Evolutionary conservation across 2,113 vertebrate species (phyloP), one percentile per base, ranked within the genome.

Genomic region (Columba livia): DNA sequence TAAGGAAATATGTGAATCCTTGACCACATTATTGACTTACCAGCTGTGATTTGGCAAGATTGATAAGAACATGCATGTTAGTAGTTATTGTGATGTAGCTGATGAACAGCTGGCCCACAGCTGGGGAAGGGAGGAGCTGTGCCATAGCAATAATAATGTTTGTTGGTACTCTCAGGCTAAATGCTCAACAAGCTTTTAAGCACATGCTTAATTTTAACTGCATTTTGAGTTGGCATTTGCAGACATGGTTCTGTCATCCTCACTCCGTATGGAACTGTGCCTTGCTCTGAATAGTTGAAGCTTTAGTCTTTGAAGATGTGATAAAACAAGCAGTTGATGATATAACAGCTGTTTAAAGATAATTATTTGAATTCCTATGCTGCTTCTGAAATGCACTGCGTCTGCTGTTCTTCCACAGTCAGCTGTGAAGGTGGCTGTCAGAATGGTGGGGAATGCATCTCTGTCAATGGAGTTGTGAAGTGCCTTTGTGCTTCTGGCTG

Each of bases 401-500:
- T 85, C 0, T 91, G 53, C 72, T 94, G 51, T 85, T 95, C 15
- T 94, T 93, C 83, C 20, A 23, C 97, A 99, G 98, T 98, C 79
- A 97, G 95, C n/a, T 99, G 98, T 77, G 98, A 98, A 15, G 98
- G 97, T 32, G 99, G 98, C 69, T 99, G 99, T 44, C 98, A 98
- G 94, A 99, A 99, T 20, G 98, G 98, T 38, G 98, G 98, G 3
- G 98, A 99, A 34, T 99, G 98, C n/a, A 69, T 93, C 47, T 98
- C 98, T 31, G 97, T 98, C 88, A 98, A 98, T 14, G 97, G 98
- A 61, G 96, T 97, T 28, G 98, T 98, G 81, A 98, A 98, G 92
- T 99, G 98, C 73, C 98, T 98, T 89, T 99, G 99, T 92, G 97
- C 98, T 69, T 98, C 98, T 23, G 99, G 98, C 89, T 99, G 98